Conservation (phyloP, 2,797 vertebrate genomes). For the Bucorvus abyssinicus region DNA sequence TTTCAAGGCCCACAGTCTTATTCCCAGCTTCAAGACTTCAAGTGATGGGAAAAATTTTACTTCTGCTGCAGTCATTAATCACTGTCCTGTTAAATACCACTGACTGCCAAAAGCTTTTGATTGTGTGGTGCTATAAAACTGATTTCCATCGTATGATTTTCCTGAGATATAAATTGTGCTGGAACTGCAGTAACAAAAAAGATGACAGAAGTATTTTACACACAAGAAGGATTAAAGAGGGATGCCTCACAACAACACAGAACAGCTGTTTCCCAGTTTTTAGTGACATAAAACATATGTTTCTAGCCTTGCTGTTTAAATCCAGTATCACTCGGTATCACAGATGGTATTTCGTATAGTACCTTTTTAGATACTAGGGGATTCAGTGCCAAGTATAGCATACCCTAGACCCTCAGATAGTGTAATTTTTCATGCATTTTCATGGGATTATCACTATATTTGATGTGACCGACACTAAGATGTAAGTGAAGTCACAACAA, state of each 20-base stretch:
- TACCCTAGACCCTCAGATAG: neutral
- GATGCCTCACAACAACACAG: neutral
- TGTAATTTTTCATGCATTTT: neutral
- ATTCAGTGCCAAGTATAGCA: neutral
- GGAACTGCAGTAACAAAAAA: neutral
- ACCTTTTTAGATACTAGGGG: neutral
- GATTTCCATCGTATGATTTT: neutral
- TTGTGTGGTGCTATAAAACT: neutral
- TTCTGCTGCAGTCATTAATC: neutral
- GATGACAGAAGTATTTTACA: neutral
- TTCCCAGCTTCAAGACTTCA: neutral
- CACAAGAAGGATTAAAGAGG: neutral
- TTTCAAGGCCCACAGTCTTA: neutral
- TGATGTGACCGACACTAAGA: neutral
- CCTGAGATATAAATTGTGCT: neutral
- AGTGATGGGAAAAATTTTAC: neutral
- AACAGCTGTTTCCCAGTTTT: neutral
- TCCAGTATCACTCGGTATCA: neutral
- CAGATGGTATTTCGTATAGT: neutral
- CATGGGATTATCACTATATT: neutral
- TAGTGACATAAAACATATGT: neutral
- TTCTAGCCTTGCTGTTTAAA: neutral
- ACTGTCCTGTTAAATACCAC: neutral
- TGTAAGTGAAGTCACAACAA: neutral
- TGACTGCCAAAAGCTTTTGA: neutral